These are phyloP conservation scores for Seriola rivoliana DNA, from an alignment of 2,113 vertebrate genomes.

Conservation along the genomic window DNA sequence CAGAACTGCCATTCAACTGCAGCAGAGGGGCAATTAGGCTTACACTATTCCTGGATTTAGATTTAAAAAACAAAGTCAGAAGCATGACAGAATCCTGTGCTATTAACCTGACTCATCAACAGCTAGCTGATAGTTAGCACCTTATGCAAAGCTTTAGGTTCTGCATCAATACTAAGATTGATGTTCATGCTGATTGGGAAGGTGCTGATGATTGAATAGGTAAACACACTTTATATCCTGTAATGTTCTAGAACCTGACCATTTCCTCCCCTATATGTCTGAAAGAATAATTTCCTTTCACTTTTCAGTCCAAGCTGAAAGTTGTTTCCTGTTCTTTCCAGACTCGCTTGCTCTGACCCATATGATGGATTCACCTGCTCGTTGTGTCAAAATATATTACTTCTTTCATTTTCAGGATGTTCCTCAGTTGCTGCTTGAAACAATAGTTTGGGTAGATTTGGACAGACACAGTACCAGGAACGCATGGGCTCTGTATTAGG, in stretches of 20 bases:
- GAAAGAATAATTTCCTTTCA: not conserved
- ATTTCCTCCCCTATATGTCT: not conserved
- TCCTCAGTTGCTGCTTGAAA: not conserved
- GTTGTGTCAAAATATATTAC: not conserved
- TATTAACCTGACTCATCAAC: constrained; percentile 15
- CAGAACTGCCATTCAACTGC: not conserved
- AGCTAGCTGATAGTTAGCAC: constrained; percentile 10
- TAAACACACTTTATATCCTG: not conserved
- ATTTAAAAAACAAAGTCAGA: not conserved
- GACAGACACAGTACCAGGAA: constrained; percentile 4
- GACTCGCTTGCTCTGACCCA: not conserved
- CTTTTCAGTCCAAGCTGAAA: not conserved
- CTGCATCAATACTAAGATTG: not conserved
- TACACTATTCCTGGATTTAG: not conserved
- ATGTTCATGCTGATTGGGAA: not conserved
- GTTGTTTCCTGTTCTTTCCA: not conserved
- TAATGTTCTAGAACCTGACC: not conserved
- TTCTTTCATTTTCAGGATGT: constrained; percentile 22
- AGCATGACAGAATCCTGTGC: not conserved
- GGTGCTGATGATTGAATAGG: constrained; percentile 8
- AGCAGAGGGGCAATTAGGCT: constrained; percentile 9
- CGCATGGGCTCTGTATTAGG: not conserved
- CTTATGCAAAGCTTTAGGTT: not conserved
- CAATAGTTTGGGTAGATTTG: not conserved
- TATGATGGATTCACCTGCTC: not conserved